Conservation (phyloP, 2,113 vertebrate genomes). For the Melanostigma gelatinosum region DNA sequence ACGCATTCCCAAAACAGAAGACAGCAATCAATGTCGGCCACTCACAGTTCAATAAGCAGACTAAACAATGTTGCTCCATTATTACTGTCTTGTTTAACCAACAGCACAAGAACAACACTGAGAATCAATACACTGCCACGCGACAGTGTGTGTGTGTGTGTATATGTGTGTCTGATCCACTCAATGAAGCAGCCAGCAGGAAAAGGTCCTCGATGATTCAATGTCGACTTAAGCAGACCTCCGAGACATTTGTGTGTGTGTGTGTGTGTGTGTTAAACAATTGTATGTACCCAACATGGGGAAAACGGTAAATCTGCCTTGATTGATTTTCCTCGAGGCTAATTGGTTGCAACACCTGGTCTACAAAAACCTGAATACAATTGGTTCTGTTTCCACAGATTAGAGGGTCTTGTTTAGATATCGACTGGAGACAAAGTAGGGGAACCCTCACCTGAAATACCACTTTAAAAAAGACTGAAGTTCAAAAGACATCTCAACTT, state of each 20-base stretch:
- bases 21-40: slow-evolving; percentile 72
- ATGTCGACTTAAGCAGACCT: slow-evolving; percentile 69
- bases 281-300: slow-evolving; percentile 22
- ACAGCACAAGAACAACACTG: slow-evolving; percentile 67
- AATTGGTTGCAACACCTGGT: slow-evolving; percentile 49
- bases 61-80: slow-evolving; percentile 77
- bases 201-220: slow-evolving; percentile 74
- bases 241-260: slow-evolving; percentile 15
- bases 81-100: slow-evolving; percentile 80
- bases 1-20: slow-evolving; percentile 46
- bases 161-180: slow-evolving; percentile 25
- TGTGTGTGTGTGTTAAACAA: slow-evolving; percentile 27
- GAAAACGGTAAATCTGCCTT: slow-evolving; percentile 54
- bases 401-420: slow-evolving; percentile 56
- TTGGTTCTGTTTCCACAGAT: slow-evolving; percentile 55
- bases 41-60: slow-evolving; percentile 77
- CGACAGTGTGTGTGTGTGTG: slow-evolving; percentile 27
- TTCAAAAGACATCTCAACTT: slow-evolving; percentile 30
- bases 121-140: slow-evolving; percentile 71
- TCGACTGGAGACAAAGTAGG: slow-evolving; percentile 28
- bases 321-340: slow-evolving; percentile 59
- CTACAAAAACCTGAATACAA: slow-evolving; percentile 45
- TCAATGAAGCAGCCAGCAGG: slow-evolving; percentile 51
- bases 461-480: slow-evolving; percentile 25
- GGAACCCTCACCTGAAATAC: slow-evolving; percentile 15